A percentile compares a stretch with the other conserved stretches of the same genome.
These are phyloP conservation scores for Xyrauchen texanus DNA, from an alignment of 2,113 vertebrate genomes.

Conservation along the genomic window DNA sequence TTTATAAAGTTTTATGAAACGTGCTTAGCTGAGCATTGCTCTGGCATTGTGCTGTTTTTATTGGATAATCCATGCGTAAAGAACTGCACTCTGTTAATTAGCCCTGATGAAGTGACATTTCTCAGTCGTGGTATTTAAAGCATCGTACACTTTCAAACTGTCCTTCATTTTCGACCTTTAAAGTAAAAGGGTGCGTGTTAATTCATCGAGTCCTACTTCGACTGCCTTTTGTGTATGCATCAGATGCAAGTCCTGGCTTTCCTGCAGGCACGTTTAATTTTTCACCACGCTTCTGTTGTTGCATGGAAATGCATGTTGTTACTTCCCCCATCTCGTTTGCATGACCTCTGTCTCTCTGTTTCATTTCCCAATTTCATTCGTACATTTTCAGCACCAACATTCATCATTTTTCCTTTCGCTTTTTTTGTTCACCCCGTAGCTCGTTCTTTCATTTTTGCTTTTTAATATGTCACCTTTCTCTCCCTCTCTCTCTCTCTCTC, in stretches of 20 bases:
- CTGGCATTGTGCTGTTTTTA: not conserved
- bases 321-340: constrained; percentile 43
- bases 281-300: constrained; percentile 64
- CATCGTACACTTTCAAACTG: constrained; percentile 60
- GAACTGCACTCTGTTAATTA: constrained; percentile 13
- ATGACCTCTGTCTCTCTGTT: constrained; percentile 50
- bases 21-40: not conserved
- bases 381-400: constrained; percentile 27
- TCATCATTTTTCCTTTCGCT: constrained; percentile 35
- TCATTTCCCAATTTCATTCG: constrained; percentile 46
- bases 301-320: constrained; percentile 61
- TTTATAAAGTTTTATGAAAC: constrained; percentile 6
- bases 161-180: constrained; percentile 66
- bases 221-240: constrained; percentile 45
- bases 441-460: constrained; percentile 29
- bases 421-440: constrained; percentile 55
- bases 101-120: constrained; percentile 67
- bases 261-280: constrained; percentile 71
- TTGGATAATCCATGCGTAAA: not conserved
- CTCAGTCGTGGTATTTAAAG: constrained; percentile 71
- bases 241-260: constrained; percentile 55
- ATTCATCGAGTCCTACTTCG: constrained; percentile 22
- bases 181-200: constrained; percentile 30
- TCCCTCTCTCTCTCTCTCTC: not conserved
- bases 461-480: constrained; percentile 17